Evolutionary conservation across 2,888 invertebrate genomes (phyloP), one percentile per base, ranked within the genome.

Genomic region (Caenorhabditis becei): DNA sequence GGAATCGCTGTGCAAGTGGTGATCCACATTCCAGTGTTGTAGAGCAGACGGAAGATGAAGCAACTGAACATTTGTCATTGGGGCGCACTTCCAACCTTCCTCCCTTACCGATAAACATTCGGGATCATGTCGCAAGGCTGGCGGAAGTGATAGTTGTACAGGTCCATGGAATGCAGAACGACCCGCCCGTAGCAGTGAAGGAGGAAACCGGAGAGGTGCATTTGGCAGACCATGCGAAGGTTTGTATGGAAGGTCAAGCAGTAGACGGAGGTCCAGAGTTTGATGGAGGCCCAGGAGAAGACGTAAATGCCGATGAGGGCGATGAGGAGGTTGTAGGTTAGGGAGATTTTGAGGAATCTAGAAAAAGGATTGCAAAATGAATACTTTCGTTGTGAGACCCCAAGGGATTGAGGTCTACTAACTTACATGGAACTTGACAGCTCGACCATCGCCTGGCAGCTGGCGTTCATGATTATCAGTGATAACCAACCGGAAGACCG

Each of bases 11-110:
- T 66, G 44, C 66, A 61, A 7, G 10, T 35, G 7, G 66, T 71
- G 26, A 78, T 53, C 78, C 78, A 78, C 58, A 78, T 35, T 3
- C 78, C 78, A 10, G 32, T 44, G 35, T 71, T 71, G 58, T 66
- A 78, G 41, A 71, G 37, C 7, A 78, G 53, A 5, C 78, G 78
- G 28, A 78, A 71, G 10, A 78, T 35, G 28, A 78, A 78, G 24
- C 78, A 78, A 47, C 78, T 70, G 51, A 24, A 63, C 32, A 32
- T n/a, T n/a, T n/a, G n/a, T 24, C 18, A 20, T 24, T 2, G 23
- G 20, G 24, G 14, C n/a, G n/a, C n/a, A 37, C 41, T 23, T 26
- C 2, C 8, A n/a, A n/a, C 10, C 35, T 20, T 28, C 18, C 54
- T 4, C 1, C 2, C 20, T 44, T 23, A 66, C 74, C 74, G 23